Evolutionary conservation across 23 tunicate species (phyloP).

Genomic region (Trididemnum miniatum): DNA sequence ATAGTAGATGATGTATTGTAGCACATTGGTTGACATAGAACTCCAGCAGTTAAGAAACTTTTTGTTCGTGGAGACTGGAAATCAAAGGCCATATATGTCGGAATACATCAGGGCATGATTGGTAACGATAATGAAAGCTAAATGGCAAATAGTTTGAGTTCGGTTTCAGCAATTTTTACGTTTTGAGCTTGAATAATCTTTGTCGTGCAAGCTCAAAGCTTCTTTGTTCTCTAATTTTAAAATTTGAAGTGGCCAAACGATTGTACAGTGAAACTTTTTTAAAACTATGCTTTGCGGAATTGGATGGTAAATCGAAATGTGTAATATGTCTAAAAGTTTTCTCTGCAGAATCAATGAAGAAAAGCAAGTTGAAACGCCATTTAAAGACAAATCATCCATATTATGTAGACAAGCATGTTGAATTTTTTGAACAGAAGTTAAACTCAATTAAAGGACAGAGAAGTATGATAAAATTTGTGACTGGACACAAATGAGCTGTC

Average conservation of each 20-base stretch:
- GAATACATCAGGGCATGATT: conserved; percentile 6
- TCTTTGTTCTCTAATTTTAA: conserved; percentile 15
- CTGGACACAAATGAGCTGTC: conserved; percentile 34
- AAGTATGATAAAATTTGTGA: conserved; percentile 28
- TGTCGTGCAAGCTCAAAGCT: neutral
- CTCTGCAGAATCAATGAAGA: conserved; percentile 46
- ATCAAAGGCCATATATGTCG: conserved; percentile 5
- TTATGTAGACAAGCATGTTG: conserved; percentile 29
- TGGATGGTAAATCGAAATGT: conserved; percentile 47
- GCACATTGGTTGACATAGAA: conserved; percentile 21
- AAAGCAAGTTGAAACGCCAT: conserved; percentile 37
- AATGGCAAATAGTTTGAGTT: conserved; percentile 12
- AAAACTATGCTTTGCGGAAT: conserved; percentile 33
- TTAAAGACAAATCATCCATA: conserved; percentile 38
- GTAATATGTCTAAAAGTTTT: conserved; percentile 17
- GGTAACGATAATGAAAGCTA: conserved; percentile 14
- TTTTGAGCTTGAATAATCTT: neutral
- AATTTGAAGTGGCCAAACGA: conserved; percentile 20
- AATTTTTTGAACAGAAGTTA: conserved; percentile 43
- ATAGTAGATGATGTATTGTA: conserved; percentile 5
- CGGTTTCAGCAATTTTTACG: neutral
- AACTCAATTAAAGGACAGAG: conserved; percentile 43
- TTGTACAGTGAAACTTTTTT: conserved; percentile 26
- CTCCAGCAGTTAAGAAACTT: conserved; percentile 33
- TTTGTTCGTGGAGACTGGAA: conserved; percentile 10